Evolutionary conservation across 2,797 vertebrate genomes (phyloP).

Genomic region (Uromys caudimaculatus): DNA sequence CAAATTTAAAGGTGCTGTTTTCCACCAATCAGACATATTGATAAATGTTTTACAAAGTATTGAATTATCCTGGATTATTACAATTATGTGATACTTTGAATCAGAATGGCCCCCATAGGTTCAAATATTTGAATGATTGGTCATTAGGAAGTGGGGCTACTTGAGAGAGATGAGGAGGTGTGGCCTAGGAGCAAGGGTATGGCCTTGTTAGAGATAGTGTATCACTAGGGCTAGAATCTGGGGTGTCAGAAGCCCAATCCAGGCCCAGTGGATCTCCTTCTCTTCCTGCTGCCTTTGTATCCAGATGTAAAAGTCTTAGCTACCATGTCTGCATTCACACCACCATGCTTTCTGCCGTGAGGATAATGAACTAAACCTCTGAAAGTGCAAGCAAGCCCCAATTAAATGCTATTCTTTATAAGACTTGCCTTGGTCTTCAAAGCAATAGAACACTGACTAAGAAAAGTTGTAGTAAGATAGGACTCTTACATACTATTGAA

Average conservation of each 20-base stretch:
- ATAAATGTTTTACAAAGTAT: neutral
- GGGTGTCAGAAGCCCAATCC: neutral
- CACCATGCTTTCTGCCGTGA: neutral
- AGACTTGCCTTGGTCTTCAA: neutral
- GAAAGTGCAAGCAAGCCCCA: neutral
- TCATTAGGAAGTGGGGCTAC: neutral
- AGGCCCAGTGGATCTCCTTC: neutral
- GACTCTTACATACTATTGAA: neutral
- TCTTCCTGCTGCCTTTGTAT: neutral
- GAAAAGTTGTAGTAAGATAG: neutral
- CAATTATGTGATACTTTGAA: neutral
- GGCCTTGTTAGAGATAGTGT: neutral
- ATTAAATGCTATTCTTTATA: neutral
- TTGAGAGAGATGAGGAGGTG: neutral
- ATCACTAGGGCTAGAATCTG: neutral
- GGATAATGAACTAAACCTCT: neutral
- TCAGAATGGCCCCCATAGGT: neutral
- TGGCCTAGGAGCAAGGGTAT: accelerated
- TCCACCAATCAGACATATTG: neutral
- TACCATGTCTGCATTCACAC: neutral
- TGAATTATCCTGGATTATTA: constrained; percentile 9
- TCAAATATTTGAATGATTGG: neutral
- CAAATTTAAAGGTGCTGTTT: neutral
- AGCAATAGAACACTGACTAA: neutral
- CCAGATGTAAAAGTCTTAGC: neutral